These are phyloP conservation scores for Hassar affinis DNA, from an alignment of 2,113 vertebrate species.

Conservation along the genomic window DNA sequence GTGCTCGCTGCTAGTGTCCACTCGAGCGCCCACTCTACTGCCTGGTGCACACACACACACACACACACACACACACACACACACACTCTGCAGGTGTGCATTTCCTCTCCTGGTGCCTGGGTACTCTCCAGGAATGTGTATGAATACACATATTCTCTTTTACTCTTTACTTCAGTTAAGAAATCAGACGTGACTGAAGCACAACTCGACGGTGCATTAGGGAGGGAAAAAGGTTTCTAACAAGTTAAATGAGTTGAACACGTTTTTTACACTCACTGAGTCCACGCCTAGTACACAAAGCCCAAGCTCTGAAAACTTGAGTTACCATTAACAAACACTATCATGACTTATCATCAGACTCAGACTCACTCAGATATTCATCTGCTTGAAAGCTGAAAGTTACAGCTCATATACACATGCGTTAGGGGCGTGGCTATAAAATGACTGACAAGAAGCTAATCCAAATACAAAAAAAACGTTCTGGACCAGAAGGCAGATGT, in stretches of 20 bases:
- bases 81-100: conserved; percentile 31
- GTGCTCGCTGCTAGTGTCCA: conserved; percentile 27
- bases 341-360: not conserved
- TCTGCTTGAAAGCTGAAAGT: not conserved
- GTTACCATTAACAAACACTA: not conserved
- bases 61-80: conserved; percentile 33
- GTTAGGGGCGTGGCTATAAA: not conserved
- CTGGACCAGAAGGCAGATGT: not conserved
- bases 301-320: not conserved
- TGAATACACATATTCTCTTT: not conserved
- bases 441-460: not conserved
- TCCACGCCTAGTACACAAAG: not conserved
- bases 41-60: conserved; percentile 38
- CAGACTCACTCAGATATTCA: not conserved
- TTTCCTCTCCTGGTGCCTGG: conserved; percentile 28
- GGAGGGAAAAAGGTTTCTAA: not conserved
- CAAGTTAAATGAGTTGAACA: not conserved
- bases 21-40: conserved; percentile 53
- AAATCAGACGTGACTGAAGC: not conserved
- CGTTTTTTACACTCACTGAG: not conserved
- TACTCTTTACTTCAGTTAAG: not conserved
- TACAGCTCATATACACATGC: not conserved
- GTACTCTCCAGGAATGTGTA: conserved; percentile 42
- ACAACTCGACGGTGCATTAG: not conserved
- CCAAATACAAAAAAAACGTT: not conserved